Base-by-base conservation (phyloP, 2,113 vertebrate genomes). In the Hemichromis elongatus region DNA sequence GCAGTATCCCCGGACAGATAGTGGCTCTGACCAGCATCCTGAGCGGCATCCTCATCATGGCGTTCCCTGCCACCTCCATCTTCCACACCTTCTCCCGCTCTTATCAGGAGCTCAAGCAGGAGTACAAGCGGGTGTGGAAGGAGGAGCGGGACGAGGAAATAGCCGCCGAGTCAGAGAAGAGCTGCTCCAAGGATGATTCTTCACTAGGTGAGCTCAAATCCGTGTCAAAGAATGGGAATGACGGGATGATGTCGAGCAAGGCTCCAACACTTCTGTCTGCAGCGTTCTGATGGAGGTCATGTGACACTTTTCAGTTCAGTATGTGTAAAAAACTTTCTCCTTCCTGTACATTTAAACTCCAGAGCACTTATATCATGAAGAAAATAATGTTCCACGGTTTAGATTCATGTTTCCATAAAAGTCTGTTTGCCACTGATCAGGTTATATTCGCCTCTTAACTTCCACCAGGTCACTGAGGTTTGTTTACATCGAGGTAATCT, bases 1-100 rank as follows among this genome's bases (percentile, higher is more conserved):
- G 96, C 37, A 99, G 98, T 4, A 96, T 99, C 54, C 97, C 98
- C 0, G 98, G 98, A 4, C 98, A 99, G 95, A 93, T 99, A 81
- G 97, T 99, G 77, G 98, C 98, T 0, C 96, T 99, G 2, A 98
- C 97, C 84, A 98, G 98, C 94, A 99, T 99, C 91, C 95, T 99
- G 70, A 99, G 98, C 0, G 98, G 98, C 6, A 99, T 99, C 87
- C 97, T 99, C 83, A 99, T 99, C 92, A 99, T 99, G 98, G 98
- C 98, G 4, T 99, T 99, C 82, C 98, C 98, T 0, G 98, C 98
- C 4, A 99, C 98, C 0, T 99, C 98, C 1, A 99, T 99, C 89
- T 99, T 99, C 92, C 98, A 99, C 89, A 98, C 97, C 6, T 99
- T 99, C 95, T 99, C 98, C 26, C 97, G 96, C 79, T 98, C 97